Percentiles rank a stretch among this genome's conserved stretches.
These are phyloP conservation scores for Ochropleura leucogaster DNA, from an alignment of 2,888 invertebrate genomes.

Conservation along the genomic window DNA sequence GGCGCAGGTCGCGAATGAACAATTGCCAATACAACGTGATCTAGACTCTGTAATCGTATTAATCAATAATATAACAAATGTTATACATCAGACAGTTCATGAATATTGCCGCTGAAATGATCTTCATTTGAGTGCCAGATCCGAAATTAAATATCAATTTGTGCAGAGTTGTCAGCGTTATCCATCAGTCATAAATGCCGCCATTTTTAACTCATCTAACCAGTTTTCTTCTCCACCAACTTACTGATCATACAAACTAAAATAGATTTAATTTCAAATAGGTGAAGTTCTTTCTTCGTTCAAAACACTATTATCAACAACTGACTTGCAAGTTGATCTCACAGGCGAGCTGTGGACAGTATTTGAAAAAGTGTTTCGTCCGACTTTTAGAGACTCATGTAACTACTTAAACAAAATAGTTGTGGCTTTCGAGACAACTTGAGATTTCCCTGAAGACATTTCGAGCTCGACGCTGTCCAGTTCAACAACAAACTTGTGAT, in stretches of 20 bases:
- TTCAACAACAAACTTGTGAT: constrained; percentile 19
- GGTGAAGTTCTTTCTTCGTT: neutral
- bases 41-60: constrained; percentile 15
- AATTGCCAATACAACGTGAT: constrained; percentile 16
- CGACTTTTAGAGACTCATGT: constrained; percentile 6
- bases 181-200: constrained; percentile 13
- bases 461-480: neutral
- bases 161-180: constrained; percentile 33
- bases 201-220: constrained; percentile 10
- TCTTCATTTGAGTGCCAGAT: constrained; percentile 36
- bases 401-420: constrained; percentile 37
- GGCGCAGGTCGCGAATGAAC: constrained; percentile 9
- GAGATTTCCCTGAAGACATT: constrained; percentile 33
- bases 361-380: constrained; percentile 7
- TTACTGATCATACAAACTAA: constrained; percentile 7
- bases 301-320: neutral
- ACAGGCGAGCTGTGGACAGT: neutral
- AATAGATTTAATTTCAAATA: neutral
- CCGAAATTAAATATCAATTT: constrained; percentile 40
- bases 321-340: neutral
- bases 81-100: constrained; percentile 16
- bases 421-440: constrained; percentile 31
- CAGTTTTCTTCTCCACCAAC: neutral
- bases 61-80: constrained; percentile 13
- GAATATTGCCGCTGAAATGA: constrained; percentile 20